A percentile compares a stretch with the other conserved stretches of the same genome.
Conservation (phyloP, 1,140 invertebrate genomes). For the Atta texana region DNA sequence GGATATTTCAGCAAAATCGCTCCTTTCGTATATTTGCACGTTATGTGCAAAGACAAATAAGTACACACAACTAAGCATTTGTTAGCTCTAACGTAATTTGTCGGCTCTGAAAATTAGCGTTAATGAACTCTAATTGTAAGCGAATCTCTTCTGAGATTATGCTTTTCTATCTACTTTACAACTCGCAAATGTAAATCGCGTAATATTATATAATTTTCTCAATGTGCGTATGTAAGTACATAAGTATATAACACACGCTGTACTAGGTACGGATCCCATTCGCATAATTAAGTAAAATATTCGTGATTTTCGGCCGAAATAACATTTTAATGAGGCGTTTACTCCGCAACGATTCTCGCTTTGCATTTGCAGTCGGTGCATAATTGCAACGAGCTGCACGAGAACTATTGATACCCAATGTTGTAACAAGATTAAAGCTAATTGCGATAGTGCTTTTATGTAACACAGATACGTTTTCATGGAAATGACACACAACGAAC, state of each 20-base stretch:
- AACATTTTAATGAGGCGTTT: conserved; percentile 59
- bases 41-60: background rate
- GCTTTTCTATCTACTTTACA: background rate
- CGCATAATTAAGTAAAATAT: conserved; percentile 28
- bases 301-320: conserved; percentile 50
- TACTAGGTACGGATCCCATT: background rate
- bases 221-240: background rate
- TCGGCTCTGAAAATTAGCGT: background rate
- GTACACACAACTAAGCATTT: background rate
- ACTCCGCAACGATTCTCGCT: conserved; percentile 33
- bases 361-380: conserved; percentile 30
- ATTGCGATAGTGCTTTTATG: conserved; percentile 60
- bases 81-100: background rate
- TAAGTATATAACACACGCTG: background rate
- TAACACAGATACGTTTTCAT: conserved; percentile 45
- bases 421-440: conserved; percentile 51
- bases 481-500: background rate
- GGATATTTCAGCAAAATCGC: no score
- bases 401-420: conserved; percentile 57
- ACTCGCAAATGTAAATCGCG: conserved; percentile 26
- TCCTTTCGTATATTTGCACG: no score
- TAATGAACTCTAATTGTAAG: background rate
- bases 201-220: background rate
- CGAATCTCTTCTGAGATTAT: background rate
- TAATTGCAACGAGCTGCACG: conserved; percentile 45